These are phyloP conservation scores for Trichonephila inaurata DNA, from an alignment of 1,140 invertebrate species.

Conservation along the genomic window DNA sequence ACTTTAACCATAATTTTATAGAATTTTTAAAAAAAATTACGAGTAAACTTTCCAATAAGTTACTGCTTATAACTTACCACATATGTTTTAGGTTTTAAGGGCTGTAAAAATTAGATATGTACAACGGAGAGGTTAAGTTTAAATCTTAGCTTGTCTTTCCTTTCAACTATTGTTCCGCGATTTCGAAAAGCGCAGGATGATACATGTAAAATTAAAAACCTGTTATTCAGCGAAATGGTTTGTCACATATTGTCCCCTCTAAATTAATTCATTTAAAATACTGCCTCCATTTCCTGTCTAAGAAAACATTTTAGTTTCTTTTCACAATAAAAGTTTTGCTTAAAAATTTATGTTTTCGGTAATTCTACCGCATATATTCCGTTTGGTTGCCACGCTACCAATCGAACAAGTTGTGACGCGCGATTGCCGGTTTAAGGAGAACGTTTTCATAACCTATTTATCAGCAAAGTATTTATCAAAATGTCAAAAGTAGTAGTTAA, in stretches of 20 bases:
- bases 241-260: not conserved
- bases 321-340: not conserved
- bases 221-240: not conserved
- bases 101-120: too few relatives aligned
- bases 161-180: too few relatives aligned
- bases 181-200: too few relatives aligned
- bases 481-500: not conserved
- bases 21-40: too few relatives aligned
- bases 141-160: too few relatives aligned
- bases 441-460: constrained; percentile 5
- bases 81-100: too few relatives aligned
- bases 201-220: too few relatives aligned
- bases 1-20: too few relatives aligned
- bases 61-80: too few relatives aligned
- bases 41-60: too few relatives aligned
- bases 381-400: not conserved
- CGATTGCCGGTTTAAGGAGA: not conserved
- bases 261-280: not conserved
- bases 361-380: not conserved
- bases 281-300: not conserved
- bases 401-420: not conserved
- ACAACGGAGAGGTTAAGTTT: too few relatives aligned
- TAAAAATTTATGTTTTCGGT: not conserved
- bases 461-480: constrained; percentile 3
- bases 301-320: not conserved